phyloP scores from a whole-genome alignment of 2,888 invertebrate genomes.

The Oasisia sp. region DNA sequence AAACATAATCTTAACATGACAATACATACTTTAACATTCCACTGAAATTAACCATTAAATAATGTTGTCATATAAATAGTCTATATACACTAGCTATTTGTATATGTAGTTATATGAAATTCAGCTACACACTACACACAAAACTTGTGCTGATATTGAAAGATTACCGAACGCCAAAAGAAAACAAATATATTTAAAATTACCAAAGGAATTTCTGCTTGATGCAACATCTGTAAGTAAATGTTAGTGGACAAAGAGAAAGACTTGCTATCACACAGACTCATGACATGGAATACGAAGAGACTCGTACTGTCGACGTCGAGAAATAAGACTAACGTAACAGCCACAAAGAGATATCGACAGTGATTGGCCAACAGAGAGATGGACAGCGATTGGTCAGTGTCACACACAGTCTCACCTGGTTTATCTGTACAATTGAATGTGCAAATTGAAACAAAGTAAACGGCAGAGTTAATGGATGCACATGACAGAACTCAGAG shows the following conservation, averaged over 20 bases:
- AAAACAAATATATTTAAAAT: background rate
- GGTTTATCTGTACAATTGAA: background rate
- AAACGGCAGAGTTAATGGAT: background rate
- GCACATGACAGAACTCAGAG: slow-evolving; percentile 1
- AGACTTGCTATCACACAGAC: background rate
- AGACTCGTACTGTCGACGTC: background rate
- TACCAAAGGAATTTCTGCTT: slow-evolving; percentile 7
- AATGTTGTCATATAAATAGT: background rate
- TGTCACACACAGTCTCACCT: background rate
- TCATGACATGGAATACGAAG: background rate
- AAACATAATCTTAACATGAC: background rate
- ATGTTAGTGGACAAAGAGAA: background rate
- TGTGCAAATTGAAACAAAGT: slow-evolving; percentile 13
- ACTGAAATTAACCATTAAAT: background rate
- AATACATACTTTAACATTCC: background rate
- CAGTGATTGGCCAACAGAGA: slow-evolving; percentile 5
- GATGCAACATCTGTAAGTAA: background rate
- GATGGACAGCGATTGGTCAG: slow-evolving; percentile 13
- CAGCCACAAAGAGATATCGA: background rate
- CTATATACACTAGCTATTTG: background rate
- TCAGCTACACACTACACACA: background rate
- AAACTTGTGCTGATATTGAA: background rate
- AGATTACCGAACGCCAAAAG: background rate
- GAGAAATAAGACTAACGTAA: background rate
- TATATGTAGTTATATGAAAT: background rate